These are phyloP conservation scores for Helobdella robusta DNA, from an alignment of 2,888 invertebrate species.

Conservation along the genomic window DNA sequence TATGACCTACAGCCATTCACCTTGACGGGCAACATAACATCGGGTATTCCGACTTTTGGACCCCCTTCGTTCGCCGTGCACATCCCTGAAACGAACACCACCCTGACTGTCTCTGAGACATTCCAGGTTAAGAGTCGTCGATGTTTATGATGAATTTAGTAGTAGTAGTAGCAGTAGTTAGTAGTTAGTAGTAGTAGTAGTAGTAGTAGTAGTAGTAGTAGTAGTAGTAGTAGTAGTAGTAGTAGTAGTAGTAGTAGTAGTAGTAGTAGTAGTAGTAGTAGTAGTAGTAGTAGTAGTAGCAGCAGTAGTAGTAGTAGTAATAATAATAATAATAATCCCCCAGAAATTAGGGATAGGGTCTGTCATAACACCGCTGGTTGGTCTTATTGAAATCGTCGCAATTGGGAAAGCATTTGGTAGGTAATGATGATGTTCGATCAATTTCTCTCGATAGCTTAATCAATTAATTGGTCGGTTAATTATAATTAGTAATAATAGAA, in stretches of 20 bases:
- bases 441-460: too few relatives aligned
- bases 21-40: slow-evolving; percentile 32
- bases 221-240: slow-evolving; percentile 26
- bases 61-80: slow-evolving; percentile 28
- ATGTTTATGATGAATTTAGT: neutral
- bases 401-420: slow-evolving; percentile 88
- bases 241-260: slow-evolving; percentile 29
- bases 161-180: slow-evolving; percentile 10
- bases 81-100: slow-evolving; percentile 28
- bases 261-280: slow-evolving; percentile 30
- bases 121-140: slow-evolving; percentile 25
- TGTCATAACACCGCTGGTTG: slow-evolving; percentile 74
- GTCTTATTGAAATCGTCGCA: slow-evolving; percentile 79
- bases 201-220: slow-evolving; percentile 23
- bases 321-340: slow-evolving; percentile 4
- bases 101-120: slow-evolving; percentile 18
- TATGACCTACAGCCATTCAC: slow-evolving; percentile 29
- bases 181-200: slow-evolving; percentile 13
- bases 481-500: too few relatives aligned
- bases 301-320: slow-evolving; percentile 14
- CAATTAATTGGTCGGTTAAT: too few relatives aligned
- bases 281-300: slow-evolving; percentile 14
- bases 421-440: slow-evolving; percentile 38
- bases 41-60: slow-evolving; percentile 32
- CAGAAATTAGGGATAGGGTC: slow-evolving; percentile 73